phyloP scores from a whole-genome alignment of 2,797 vertebrate species.

The Lates japonicus region DNA sequence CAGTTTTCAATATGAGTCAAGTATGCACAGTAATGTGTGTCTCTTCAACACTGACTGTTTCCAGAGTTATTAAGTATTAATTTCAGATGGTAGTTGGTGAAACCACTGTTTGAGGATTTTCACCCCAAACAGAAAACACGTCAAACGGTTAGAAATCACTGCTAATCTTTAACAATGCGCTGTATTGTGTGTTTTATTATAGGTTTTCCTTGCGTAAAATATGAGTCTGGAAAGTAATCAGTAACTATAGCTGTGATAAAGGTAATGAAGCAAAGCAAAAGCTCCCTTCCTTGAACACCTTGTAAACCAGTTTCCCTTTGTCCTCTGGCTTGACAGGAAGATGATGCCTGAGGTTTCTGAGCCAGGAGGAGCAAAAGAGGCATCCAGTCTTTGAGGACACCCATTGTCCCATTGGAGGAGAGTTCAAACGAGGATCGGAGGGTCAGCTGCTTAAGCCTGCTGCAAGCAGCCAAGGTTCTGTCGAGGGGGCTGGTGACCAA shows the following conservation, averaged over 20 bases:
- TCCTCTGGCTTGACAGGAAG: constrained; percentile 80
- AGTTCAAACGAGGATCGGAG: constrained; percentile 83
- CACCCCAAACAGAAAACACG: too few species aligned
- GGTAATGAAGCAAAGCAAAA: too few species aligned
- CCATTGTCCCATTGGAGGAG: constrained; percentile 92
- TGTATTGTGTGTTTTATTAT: too few species aligned
- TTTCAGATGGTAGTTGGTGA: neutral
- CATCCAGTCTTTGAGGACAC: constrained; percentile 95
- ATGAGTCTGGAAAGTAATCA: too few species aligned
- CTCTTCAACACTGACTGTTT: too few species aligned
- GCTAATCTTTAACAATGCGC: too few species aligned
- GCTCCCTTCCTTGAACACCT: too few species aligned
- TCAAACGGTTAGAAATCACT: too few species aligned
- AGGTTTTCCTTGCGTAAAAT: too few species aligned
- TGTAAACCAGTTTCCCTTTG: neutral
- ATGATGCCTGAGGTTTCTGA: constrained; percentile 88
- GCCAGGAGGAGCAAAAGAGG: constrained; percentile 93
- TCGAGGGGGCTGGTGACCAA: constrained; percentile 7
- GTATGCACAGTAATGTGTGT: neutral
- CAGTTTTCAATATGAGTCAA: neutral
- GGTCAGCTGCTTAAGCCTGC: constrained; percentile 56
- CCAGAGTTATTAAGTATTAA: too few species aligned
- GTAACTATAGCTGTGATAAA: too few species aligned
- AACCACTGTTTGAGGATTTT: too few species aligned
- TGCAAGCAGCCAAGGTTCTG: neutral